Evolutionary conservation across 1,140 invertebrate genomes (phyloP), one percentile per base, ranked within the genome.

Genomic region (Euura saliciscinereae): DNA sequence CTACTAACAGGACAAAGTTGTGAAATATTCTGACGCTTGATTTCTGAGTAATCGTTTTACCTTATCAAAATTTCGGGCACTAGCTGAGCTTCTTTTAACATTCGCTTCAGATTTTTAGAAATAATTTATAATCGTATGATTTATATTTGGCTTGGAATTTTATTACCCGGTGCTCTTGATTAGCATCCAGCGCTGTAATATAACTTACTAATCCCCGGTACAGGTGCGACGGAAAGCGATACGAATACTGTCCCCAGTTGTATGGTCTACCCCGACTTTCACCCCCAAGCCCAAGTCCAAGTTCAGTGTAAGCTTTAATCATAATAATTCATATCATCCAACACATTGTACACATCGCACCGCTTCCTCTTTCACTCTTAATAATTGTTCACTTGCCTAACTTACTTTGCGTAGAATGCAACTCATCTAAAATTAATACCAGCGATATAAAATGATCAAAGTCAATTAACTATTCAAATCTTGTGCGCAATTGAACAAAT

Each of bases 161-260:
- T 59, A 6, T 59, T 59, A 51, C 6, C 8, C 13, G 13, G 51
- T 59, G 51, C 51, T 59, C 13, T 80, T 73, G 76, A 82, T 79
- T 82, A 78, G 28, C 28, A 28, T 28, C 28, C 28, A 28, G 76
- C 78, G 82, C 69, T n/a, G 13, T 59, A 59, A 59, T 59, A 66
- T 86, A 86, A 87, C 82, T 82, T 81, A 87, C 85, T 87, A 87
- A 87, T 87, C 78, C 80, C 76, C 78, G 85, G 84, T 85, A 81
- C 84, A 87, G 85, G 85, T 86, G 85, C 81, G 83, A 85, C 78
- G 76, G 81, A 84, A 77, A 79, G 79, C 82, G 84, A 79, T 84
- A 78, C 82, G 82, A 81, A 81, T 78, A 78, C 77, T 78, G 78
- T 82, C 76, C 79, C 81, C 82, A 84, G 82, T 85, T 84, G 80